Evolutionary conservation across 2,888 invertebrate genomes (phyloP), one percentile per base, ranked within the genome.

Genomic region (Petrolisthes cinctipes): DNA sequence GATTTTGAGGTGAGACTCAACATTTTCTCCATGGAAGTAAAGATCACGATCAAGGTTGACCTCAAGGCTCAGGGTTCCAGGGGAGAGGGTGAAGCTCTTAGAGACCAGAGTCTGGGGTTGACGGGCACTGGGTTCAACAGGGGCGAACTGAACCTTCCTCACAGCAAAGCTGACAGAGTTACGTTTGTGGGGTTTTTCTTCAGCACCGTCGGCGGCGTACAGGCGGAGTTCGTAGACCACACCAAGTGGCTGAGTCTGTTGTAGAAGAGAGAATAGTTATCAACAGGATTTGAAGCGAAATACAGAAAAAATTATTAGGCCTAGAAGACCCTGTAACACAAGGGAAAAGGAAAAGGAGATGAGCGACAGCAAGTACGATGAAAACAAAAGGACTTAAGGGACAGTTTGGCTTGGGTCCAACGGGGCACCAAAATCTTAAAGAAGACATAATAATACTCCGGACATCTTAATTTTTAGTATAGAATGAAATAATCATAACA

Each of bases 21-120:
- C 94, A 94, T 97, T 97, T 92, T 97, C 97, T 73, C 97, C 97
- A 91, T 97, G 97, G 92, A 97, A 97, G 93, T 97, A 97, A 91
- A 97, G 95, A 92, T 97, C 97, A 91, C 95, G 95, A 92, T 97
- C 97, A 90, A 97, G 93, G 73, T 97, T 97, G 0, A 97, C 97
- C 93, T 97, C 97, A 92, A 98, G 94, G 92, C 95, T 97, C 91
- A 98, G 95, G 93, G 97, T 97, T 89, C 97, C 97, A 17, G 90
- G 68, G 82, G 88, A 86, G 68, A 91, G 87, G 23, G 90, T 90
- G 90, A 90, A 91, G 71, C 91, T 86, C 91, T 96, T 96, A 91
- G 97, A 97, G 94, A 91, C 97, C 96, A 20, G 97, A 86, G 97
- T 97, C 93, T 97, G 97, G 94, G 96, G 97, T 76, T 97, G 97